phyloP scores from a whole-genome alignment of 2,888 invertebrate species.

The Enchytraeus crypticus region DNA sequence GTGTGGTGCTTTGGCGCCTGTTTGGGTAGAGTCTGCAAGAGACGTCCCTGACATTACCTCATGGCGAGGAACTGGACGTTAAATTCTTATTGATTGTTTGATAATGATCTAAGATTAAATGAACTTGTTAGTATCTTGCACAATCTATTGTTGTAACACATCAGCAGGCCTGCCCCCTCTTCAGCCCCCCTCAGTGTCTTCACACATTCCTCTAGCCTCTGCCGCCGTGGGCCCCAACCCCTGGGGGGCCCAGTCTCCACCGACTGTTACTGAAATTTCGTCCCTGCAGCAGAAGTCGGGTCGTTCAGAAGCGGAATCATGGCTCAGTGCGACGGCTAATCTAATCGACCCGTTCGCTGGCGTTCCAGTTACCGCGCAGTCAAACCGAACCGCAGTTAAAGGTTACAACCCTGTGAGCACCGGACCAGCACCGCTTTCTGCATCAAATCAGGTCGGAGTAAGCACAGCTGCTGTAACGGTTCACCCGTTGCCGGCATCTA shows the following conservation, averaged over 20 bases:
- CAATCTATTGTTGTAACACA: too few species aligned
- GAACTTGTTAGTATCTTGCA: neutral
- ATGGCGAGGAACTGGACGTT: too few species aligned
- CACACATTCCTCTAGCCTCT: too few species aligned
- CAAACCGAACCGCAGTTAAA: neutral
- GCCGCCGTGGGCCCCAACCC: too few species aligned
- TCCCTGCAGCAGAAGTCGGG: constrained; percentile 66
- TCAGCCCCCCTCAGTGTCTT: too few species aligned
- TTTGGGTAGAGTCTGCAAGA: too few species aligned
- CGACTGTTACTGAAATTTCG: neutral
- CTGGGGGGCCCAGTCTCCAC: constrained; percentile 6
- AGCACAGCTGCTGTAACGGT: constrained; percentile 16
- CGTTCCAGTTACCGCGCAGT: constrained; percentile 7
- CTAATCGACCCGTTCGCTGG: constrained; percentile 21
- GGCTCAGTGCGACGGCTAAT: constrained; percentile 17
- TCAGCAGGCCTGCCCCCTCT: too few species aligned
- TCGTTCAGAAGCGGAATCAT: constrained; percentile 45
- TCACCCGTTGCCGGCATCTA: neutral
- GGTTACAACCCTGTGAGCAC: neutral
- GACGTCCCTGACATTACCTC: too few species aligned
- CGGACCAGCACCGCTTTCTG: neutral
- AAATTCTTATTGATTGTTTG: too few species aligned
- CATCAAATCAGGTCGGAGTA: neutral
- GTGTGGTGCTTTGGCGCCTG: too few species aligned
- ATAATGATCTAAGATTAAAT: neutral